Base-by-base conservation (phyloP, 2,888 invertebrate genomes). In the Odontocolon sp. region DNA sequence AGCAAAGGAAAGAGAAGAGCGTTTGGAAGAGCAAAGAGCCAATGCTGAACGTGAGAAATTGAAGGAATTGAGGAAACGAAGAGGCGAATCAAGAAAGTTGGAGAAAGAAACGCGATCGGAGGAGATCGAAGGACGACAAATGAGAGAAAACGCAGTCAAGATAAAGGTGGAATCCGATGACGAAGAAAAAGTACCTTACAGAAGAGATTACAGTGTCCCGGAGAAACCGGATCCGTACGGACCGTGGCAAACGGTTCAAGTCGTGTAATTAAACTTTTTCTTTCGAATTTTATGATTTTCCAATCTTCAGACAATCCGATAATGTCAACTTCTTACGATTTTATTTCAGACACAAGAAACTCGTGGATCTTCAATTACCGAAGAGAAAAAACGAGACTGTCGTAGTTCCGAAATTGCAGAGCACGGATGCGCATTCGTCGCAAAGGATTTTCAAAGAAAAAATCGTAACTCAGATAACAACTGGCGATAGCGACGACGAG, bases 311-410 rank as follows among this genome's bases (percentile, higher is more conserved):
- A 9, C 9, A 14, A 36, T 52, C 8, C 28, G 11, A 5, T 0
- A n/a, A 4, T 16, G 69, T 74, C 77, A 45, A 45, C 40, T 57
- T 73, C 67, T 70, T 28, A 64, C 42, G 61, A 23, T 61, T 76
- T 74, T 69, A 61, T 87, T 91, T 38, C 87, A 94, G 94, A 68
- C 90, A 91, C 36, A 88, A 86, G 23, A 91, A 92, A 81, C 91
- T 91, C 14, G 88, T 95, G 1, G 95, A 96, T 89, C 92, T 95
- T 50, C 94, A 96, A 85, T 89, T 96, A 68, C 96, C 96, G 0
- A 91, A 91, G 47, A 90, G n/a, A n/a, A n/a, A 91, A 70, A 80
- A 82, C 26, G 56, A 80, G 0, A 85, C 90, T 0, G 77, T 83
- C 28, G 82, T 82, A 2, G 82, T 90, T 0, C 92, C 92, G 2